phyloP scores from a whole-genome alignment of 2,888 invertebrate genomes.

The Agonopterix alstromeriana region DNA sequence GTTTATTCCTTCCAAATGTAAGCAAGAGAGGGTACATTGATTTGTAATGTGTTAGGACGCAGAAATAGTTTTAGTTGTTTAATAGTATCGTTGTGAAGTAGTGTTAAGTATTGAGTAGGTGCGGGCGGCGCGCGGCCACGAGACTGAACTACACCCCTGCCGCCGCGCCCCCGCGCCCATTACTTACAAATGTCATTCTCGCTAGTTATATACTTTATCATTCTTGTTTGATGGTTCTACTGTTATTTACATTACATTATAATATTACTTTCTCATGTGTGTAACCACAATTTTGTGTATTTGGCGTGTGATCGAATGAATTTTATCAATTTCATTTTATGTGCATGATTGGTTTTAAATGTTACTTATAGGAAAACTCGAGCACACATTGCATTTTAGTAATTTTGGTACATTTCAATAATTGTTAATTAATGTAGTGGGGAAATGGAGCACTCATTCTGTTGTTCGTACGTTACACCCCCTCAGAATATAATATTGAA shows the following conservation, averaged over 20 bases:
- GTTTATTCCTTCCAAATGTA: conserved; percentile 65
- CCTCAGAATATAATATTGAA: conserved; percentile 37
- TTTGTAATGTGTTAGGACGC: conserved; percentile 59
- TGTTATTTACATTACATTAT: conserved; percentile 56
- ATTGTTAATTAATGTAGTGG: conserved; percentile 47
- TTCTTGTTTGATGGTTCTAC: conserved; percentile 65
- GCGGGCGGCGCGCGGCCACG: conserved; percentile 57
- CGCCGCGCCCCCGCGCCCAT: conserved; percentile 46
- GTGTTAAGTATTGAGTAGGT: conserved; percentile 59
- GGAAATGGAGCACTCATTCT: conserved; percentile 35
- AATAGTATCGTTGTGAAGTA: conserved; percentile 72
- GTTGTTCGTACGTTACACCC: conserved; percentile 39
- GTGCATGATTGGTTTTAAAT: conserved; percentile 31
- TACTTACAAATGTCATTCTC: conserved; percentile 59
- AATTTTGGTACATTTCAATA: conserved; percentile 33
- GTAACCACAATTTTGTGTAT: conserved; percentile 63
- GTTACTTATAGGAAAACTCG: conserved; percentile 18
- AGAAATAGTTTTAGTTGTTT: conserved; percentile 72
- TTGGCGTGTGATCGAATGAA: conserved; percentile 56
- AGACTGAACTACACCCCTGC: conserved; percentile 72
- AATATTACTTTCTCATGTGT: conserved; percentile 61
- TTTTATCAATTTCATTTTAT: conserved; percentile 43
- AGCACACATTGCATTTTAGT: conserved; percentile 35
- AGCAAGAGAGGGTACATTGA: conserved; percentile 57
- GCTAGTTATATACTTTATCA: conserved; percentile 51